Percentiles rank a stretch among this genome's conserved stretches.
Conservation (phyloP, 2,113 vertebrate species). For the Chaetodon trifascialis region DNA sequence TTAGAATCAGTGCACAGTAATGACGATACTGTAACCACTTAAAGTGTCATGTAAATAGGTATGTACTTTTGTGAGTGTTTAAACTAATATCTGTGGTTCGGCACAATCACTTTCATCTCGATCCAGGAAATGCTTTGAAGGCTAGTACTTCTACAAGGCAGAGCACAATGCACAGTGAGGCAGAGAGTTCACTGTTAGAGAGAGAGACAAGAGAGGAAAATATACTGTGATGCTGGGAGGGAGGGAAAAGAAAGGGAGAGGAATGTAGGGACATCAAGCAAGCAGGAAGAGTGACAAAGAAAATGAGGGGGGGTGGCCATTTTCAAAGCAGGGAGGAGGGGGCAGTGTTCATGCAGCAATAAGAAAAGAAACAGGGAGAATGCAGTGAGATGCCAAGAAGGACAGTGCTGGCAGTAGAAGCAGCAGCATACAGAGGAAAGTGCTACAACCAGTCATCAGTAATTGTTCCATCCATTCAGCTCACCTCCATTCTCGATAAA, state of each 20-base stretch:
- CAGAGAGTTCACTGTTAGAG: neutral
- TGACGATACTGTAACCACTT: constrained; percentile 77
- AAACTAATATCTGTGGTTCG: constrained; percentile 49
- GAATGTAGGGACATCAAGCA: neutral
- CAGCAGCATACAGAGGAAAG: constrained; percentile 60
- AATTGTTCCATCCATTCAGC: constrained; percentile 21
- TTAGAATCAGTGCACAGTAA: constrained; percentile 76
- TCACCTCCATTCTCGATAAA: constrained; percentile 62
- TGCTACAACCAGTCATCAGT: constrained; percentile 48
- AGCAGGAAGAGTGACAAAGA: constrained; percentile 3
- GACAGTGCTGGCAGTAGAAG: constrained; percentile 67
- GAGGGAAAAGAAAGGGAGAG: neutral
- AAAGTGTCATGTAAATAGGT: constrained; percentile 80
- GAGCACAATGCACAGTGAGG: constrained; percentile 43
- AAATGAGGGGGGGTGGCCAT: neutral
- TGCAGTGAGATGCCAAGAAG: neutral
- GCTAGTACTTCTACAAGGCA: constrained; percentile 57
- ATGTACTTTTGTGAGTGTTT: constrained; percentile 59
- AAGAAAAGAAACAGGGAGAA: constrained; percentile 39
- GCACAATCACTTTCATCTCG: constrained; percentile 46
- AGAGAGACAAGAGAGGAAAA: neutral
- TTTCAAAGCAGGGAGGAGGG: neutral
- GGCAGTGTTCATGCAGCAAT: constrained; percentile 54
- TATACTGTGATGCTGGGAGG: constrained; percentile 29
- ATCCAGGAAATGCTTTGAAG: constrained; percentile 64